A percentile compares a stretch with the other conserved stretches of the same genome.
These are phyloP conservation scores for Myrmecophaga tridactyla DNA, from an alignment of 2,113 vertebrate genomes.

Conservation along the genomic window DNA sequence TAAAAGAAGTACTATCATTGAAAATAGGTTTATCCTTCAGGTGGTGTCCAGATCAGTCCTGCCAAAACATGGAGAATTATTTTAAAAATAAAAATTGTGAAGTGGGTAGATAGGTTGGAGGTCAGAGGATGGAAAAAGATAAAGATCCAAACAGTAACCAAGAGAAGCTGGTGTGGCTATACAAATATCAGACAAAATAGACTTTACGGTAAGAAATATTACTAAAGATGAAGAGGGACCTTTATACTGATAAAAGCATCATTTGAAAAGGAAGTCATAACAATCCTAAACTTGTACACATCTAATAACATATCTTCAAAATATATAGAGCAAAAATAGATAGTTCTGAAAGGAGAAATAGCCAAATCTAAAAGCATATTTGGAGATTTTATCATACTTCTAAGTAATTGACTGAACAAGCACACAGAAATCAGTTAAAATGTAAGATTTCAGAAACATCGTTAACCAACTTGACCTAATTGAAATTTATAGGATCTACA, in stretches of 20 bases:
- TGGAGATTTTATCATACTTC: not conserved
- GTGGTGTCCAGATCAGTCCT: not conserved
- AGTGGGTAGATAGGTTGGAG: not conserved
- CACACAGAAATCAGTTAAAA: not conserved
- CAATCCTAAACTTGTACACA: not conserved
- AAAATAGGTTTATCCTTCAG: conserved; percentile 27
- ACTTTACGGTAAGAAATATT: not conserved
- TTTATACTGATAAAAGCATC: not conserved
- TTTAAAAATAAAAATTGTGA: not conserved
- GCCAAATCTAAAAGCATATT: not conserved
- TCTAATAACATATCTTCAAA: not conserved
- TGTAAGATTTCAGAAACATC: not conserved
- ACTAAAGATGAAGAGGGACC: not conserved
- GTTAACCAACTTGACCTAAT: not conserved
- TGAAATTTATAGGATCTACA: not conserved
- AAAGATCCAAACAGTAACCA: not conserved
- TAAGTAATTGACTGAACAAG: not conserved
- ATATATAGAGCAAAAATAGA: not conserved
- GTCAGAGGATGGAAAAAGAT: not conserved
- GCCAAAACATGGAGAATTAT: not conserved
- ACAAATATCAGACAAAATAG: not conserved
- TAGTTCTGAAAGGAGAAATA: not conserved
- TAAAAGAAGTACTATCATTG: not conserved
- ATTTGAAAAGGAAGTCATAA: not conserved
- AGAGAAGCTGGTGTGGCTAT: not conserved